A percentile compares a stretch with the other conserved stretches of the same genome.
Conservation (phyloP, 37 sponge, comb jelly and placozoan species). For the Eunapius fragilis region DNA sequence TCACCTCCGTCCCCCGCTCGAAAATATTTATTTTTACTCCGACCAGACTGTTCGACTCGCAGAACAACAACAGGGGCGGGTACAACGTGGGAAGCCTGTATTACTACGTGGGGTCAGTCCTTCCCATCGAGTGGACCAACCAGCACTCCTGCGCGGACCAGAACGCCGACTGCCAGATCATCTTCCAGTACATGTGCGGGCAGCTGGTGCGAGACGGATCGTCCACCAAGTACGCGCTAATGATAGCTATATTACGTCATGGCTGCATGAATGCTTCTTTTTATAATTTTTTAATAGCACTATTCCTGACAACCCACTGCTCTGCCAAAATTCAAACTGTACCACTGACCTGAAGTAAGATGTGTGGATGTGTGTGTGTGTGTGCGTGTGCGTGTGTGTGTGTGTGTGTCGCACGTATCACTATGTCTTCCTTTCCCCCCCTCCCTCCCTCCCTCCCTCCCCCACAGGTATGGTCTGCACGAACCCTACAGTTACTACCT, state of each 20-base stretch:
- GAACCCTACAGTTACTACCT: slow-evolving; percentile 92
- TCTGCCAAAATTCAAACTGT: slow-evolving; percentile 86
- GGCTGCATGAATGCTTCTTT: no score
- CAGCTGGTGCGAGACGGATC: slow-evolving; percentile 87
- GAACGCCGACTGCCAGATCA: slow-evolving; percentile 94
- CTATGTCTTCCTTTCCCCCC: neutral
- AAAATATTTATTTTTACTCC: neutral
- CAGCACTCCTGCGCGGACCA: slow-evolving; percentile 97
- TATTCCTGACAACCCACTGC: slow-evolving; percentile 79
- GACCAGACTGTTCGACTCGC: slow-evolving; percentile 92
- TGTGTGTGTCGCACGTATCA: no score
- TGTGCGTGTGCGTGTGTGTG: no score
- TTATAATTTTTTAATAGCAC: slow-evolving; percentile 61
- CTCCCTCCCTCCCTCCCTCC: neutral
- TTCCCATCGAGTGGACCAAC: slow-evolving; percentile 98
- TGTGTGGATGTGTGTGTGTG: neutral
- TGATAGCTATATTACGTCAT: no score
- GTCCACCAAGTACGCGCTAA: slow-evolving; percentile 86
- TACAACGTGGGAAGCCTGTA: slow-evolving; percentile 96
- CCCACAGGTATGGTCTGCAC: slow-evolving; percentile 92
- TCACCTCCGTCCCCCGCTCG: no score
- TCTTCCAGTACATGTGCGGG: slow-evolving; percentile 97
- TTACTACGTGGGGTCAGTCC: slow-evolving; percentile 90
- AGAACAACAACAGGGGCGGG: slow-evolving; percentile 99
- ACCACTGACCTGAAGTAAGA: no score